These are phyloP conservation scores for Rhamphomyia laevipes DNA, from an alignment of 2,888 invertebrate genomes.

Conservation along the genomic window DNA sequence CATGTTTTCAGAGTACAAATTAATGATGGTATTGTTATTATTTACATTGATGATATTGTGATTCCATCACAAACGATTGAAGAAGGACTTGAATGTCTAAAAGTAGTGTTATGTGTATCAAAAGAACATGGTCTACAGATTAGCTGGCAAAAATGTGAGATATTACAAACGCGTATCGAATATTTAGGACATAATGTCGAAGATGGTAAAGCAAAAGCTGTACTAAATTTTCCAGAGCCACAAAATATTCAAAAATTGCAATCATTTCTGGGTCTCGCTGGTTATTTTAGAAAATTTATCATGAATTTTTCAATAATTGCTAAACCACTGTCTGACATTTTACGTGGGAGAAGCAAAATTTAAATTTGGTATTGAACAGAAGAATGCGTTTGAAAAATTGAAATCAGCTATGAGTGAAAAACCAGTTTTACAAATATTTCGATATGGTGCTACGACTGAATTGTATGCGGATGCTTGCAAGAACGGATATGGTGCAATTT, in stretches of 20 bases:
- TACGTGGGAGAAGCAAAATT: conserved; percentile 3
- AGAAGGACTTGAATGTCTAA: conserved; percentile 9
- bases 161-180: conserved; percentile 2
- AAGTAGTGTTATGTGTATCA: conserved; percentile 8
- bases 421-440: conserved; percentile 7
- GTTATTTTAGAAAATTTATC: conserved; percentile 9
- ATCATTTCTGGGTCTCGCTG: conserved; percentile 5
- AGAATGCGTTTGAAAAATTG: neutral
- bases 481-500: conserved; percentile 20
- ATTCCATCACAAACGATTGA: no score
- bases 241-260: conserved; percentile 5
- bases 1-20: conserved; percentile 13
- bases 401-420: conserved; percentile 5
- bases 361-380: neutral
- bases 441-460: conserved; percentile 7
- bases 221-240: conserved; percentile 6
- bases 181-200: neutral
- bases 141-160: conserved; percentile 7
- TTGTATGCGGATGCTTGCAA: conserved; percentile 5
- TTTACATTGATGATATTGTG: conserved; percentile 24
- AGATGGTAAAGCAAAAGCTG: conserved; percentile 9
- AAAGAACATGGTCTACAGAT: conserved; percentile 1
- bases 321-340: conserved; percentile 2
- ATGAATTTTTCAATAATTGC: conserved; percentile 1
- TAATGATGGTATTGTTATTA: conserved; percentile 8